Evolutionary conservation across 1,140 invertebrate species (phyloP).

Genomic region (Scaptodrosophila lebanonensis): DNA sequence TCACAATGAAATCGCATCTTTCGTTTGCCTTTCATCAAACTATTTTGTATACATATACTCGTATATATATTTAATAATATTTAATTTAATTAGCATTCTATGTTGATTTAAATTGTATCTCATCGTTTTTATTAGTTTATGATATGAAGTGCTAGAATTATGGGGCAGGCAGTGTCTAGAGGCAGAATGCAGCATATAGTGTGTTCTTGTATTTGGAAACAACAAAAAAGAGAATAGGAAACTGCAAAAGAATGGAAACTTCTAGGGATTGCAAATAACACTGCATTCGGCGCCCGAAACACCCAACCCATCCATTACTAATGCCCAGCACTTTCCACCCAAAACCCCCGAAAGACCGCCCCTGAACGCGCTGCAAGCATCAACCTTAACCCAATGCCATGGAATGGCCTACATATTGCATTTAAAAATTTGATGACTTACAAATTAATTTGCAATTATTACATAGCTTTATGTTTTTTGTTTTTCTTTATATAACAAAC

Average conservation of each 20-base stretch:
- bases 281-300: no score
- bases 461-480: conserved; percentile 9
- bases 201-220: no score
- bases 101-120: neutral
- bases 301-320: no score
- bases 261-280: neutral
- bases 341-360: neutral
- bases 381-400: conserved; percentile 9
- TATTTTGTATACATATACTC: conserved; percentile 5
- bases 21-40: conserved; percentile 1
- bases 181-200: no score
- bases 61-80: conserved; percentile 16
- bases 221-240: neutral
- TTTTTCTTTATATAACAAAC: conserved; percentile 6
- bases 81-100: neutral
- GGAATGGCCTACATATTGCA: conserved; percentile 58
- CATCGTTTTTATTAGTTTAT: conserved; percentile 13
- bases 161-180: no score
- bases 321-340: no score
- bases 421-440: conserved; percentile 33
- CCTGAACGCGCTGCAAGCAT: neutral
- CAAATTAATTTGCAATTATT: conserved; percentile 17
- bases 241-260: neutral
- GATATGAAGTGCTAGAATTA: conserved; percentile 31
- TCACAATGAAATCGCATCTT: conserved; percentile 29